These are phyloP conservation scores for Empis stercorea DNA, from an alignment of 2,888 invertebrate genomes.

Conservation along the genomic window DNA sequence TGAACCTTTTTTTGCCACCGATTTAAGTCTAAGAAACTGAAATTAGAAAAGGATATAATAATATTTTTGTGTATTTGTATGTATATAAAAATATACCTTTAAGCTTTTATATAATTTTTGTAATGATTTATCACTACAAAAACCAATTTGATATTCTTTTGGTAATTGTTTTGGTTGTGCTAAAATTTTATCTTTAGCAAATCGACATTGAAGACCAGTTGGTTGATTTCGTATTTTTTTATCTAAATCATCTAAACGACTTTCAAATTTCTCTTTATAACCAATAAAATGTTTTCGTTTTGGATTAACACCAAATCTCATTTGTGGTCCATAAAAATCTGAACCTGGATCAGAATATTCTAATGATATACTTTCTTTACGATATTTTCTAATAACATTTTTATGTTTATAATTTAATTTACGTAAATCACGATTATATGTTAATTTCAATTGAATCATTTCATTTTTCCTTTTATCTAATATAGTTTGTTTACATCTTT, in stretches of 20 bases:
- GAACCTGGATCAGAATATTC: conserved; percentile 46
- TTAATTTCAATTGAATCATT: conserved; percentile 40
- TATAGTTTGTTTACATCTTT: conserved; percentile 38
- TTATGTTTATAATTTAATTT: conserved; percentile 37
- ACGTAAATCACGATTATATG: conserved; percentile 36
- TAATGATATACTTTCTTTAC: conserved; percentile 36
- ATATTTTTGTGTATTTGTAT: too few relatives aligned
- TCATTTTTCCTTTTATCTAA: conserved; percentile 41
- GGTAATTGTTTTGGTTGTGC: conserved; percentile 26
- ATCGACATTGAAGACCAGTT: conserved; percentile 20
- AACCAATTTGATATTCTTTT: conserved; percentile 28
- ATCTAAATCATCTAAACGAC: conserved; percentile 28
- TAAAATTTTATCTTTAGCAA: conserved; percentile 25
- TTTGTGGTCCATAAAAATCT: conserved; percentile 48
- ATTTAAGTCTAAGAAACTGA: conserved; percentile 21
- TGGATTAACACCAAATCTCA: conserved; percentile 52
- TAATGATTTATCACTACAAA: conserved; percentile 27
- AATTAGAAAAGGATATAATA: too few relatives aligned
- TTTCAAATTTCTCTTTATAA: conserved; percentile 24
- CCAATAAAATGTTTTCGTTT: conserved; percentile 41
- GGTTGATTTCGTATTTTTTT: conserved; percentile 18
- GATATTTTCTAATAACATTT: conserved; percentile 32
- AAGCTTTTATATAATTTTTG: conserved; percentile 29
- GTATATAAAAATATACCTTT: conserved; percentile 18
- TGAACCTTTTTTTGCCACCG: conserved; percentile 15